These are phyloP conservation scores for Tetragnatha montana DNA, from an alignment of 2,888 invertebrate species.

Conservation along the genomic window DNA sequence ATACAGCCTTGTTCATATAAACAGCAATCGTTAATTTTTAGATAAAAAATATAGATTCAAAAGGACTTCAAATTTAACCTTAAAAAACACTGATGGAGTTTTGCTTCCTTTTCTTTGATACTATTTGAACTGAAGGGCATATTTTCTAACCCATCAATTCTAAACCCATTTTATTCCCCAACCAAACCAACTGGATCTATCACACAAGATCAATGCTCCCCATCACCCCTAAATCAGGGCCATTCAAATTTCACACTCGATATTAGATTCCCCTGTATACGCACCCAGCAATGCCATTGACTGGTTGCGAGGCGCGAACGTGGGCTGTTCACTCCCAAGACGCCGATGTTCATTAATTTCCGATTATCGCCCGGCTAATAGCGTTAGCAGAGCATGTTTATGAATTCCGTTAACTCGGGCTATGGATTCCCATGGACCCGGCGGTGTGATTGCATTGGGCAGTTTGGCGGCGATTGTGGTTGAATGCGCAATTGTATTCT, in stretches of 20 bases:
- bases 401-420: background rate
- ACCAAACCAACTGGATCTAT: background rate
- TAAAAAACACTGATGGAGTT: too few relatives aligned
- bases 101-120: too few relatives aligned
- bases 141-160: too few relatives aligned
- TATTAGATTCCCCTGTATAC: background rate
- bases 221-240: background rate
- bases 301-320: conserved; percentile 4
- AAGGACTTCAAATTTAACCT: too few relatives aligned
- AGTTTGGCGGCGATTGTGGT: background rate
- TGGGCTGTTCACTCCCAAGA: background rate
- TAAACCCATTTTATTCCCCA: too few relatives aligned
- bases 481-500: background rate
- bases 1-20: too few relatives aligned
- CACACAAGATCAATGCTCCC: background rate
- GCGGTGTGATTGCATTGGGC: background rate
- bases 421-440: background rate
- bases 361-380: conserved; percentile 28
- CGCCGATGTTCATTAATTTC: conserved; percentile 19
- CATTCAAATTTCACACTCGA: background rate
- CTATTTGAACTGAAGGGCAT: too few relatives aligned
- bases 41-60: too few relatives aligned
- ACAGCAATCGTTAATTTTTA: too few relatives aligned
- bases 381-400: conserved; percentile 13
- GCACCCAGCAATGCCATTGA: conserved; percentile 6